These are phyloP conservation scores for Anolis sagrei DNA, from an alignment of 2,113 vertebrate genomes.

Conservation along the genomic window DNA sequence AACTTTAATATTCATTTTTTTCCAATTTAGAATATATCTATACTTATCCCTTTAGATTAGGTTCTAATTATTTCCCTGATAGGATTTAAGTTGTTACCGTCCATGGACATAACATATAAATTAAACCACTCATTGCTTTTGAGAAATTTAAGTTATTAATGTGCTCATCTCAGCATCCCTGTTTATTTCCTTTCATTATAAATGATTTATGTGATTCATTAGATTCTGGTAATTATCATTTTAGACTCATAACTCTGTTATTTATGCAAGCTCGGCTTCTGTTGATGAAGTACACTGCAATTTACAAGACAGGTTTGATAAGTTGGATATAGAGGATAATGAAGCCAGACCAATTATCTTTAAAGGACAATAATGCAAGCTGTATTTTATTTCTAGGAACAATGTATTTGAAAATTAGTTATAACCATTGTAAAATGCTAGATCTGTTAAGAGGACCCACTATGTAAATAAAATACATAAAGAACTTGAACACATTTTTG, in stretches of 20 bases:
- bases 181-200: conserved; percentile 78
- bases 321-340: conserved; percentile 58
- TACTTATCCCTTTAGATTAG: conserved; percentile 71
- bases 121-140: conserved; percentile 69
- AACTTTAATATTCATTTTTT: conserved; percentile 68
- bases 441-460: neutral
- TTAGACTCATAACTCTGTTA: conserved; percentile 71
- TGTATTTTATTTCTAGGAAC: conserved; percentile 48
- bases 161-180: conserved; percentile 63
- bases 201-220: conserved; percentile 83
- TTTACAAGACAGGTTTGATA: conserved; percentile 63
- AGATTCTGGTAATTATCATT: conserved; percentile 77
- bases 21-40: conserved; percentile 58
- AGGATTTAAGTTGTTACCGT: conserved; percentile 64
- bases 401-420: conserved; percentile 13
- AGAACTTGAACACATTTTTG: neutral
- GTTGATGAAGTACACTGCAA: conserved; percentile 62
- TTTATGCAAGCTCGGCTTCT: conserved; percentile 60
- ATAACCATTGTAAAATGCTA: conserved; percentile 3
- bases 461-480: conserved; percentile 5
- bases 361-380: conserved; percentile 48
- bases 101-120: conserved; percentile 68
- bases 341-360: conserved; percentile 58
- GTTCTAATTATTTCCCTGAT: conserved; percentile 74
- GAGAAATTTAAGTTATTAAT: conserved; percentile 73